These are phyloP conservation scores for Pseudoatta argentina DNA, from an alignment of 1,140 invertebrate genomes.

Conservation along the genomic window DNA sequence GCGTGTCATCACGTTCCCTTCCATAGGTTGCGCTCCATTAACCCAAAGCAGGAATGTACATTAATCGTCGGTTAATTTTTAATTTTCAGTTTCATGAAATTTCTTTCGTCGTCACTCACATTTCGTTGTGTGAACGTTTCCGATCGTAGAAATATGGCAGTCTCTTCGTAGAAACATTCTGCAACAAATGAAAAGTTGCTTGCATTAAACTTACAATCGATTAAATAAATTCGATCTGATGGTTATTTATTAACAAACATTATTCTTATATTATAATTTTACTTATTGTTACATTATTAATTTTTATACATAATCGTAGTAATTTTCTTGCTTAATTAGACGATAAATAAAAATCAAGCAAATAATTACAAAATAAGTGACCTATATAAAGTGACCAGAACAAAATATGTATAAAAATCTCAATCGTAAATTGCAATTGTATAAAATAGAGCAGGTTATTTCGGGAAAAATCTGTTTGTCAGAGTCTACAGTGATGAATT, in stretches of 20 bases:
- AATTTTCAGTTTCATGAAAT: constrained; percentile 24
- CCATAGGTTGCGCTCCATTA: constrained; percentile 49
- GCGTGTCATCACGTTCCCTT: constrained; percentile 37
- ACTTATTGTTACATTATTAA: no score
- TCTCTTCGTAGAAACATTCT: not conserved
- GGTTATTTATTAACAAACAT: not conserved
- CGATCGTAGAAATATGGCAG: not conserved
- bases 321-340: not conserved
- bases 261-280: not conserved
- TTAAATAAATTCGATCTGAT: not conserved
- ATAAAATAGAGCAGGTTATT: not conserved
- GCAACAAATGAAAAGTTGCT: constrained; percentile 20
- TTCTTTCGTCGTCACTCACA: constrained; percentile 8
- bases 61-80: constrained; percentile 44
- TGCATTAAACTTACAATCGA: constrained; percentile 2
- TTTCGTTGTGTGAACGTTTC: not conserved
- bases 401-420: constrained; percentile 2
- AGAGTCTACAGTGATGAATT: constrained; percentile 9
- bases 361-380: not conserved
- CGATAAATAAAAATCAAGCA: not conserved
- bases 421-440: not conserved
- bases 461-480: constrained; percentile 5
- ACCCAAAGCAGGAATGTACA: constrained; percentile 4
- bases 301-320: not conserved
- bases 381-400: not conserved